Evolutionary conservation across 92 coral and sea anemone species (phyloP), one percentile per base, ranked within the genome.

Genomic region (Scolanthus callimorphus): DNA sequence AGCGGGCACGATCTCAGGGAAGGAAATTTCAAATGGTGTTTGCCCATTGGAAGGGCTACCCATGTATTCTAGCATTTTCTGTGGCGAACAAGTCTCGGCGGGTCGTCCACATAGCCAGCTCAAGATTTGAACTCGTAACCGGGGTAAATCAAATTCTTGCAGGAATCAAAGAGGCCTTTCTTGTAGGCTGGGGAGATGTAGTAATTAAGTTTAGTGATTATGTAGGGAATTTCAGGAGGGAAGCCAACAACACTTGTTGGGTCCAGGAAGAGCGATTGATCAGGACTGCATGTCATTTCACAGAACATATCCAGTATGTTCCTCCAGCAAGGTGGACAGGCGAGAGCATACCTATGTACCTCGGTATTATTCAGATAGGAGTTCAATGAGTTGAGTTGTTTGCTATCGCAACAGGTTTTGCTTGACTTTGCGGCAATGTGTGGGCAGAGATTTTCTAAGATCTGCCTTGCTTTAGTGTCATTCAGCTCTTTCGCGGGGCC

Each of bases 261-360:
- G 57, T 87, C 84, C 79, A 87, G 59, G 59, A 60, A 91, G 12
- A 87, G 25, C 0, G 97, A 91, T 29, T 91, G 95, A 53, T 91
- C 85, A 17, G 77, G 85, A 31, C 83, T 73, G 43, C 97, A 91
- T 0, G 97, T 87, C 43, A 73, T 37, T 45, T 48, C 69, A 23
- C 97, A 91, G 39, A 71, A 91, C 52, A 91, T 24, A 3, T 86
- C 74, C 28, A 95, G 25, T 76, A 91, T 57, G 73, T 91, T 91
- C 47, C 80, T 72, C 96, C 90, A 83, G 46, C 97, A 91, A n/a
- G 86, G 79, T 0, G 97, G 97, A 19, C 97, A 91, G 6, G 91
- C 85, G 3, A 67, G 59, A 9, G 84, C 67, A 21, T 83, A 58
- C 66, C 83, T 89, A 2, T 59, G 25, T 21, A 85, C 57, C 15